These are phyloP conservation scores for Leguminivora glycinivorella DNA, from an alignment of 1,140 invertebrate genomes.

Conservation along the genomic window DNA sequence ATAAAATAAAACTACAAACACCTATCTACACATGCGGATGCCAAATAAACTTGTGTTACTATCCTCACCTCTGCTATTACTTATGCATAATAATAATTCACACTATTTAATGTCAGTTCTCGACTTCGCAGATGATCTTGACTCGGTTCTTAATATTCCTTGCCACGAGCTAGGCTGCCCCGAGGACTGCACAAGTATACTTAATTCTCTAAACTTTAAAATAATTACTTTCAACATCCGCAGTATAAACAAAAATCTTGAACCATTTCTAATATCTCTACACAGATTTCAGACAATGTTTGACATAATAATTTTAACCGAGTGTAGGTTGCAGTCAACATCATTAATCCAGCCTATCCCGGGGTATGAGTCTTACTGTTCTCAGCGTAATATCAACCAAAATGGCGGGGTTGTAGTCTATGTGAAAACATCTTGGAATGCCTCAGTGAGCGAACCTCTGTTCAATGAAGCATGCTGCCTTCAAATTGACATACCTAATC, in stretches of 20 bases:
- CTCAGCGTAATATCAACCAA: neutral
- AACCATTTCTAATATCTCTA: neutral
- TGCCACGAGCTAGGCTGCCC: no score
- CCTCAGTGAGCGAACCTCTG: neutral
- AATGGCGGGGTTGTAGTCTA: slow-evolving; percentile 2
- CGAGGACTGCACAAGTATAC: no score
- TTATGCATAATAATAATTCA: no score
- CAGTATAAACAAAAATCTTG: neutral
- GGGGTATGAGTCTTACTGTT: neutral
- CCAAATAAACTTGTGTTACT: no score
- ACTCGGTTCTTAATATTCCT: no score
- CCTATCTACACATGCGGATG: no score
- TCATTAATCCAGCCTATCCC: neutral
- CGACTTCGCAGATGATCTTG: no score
- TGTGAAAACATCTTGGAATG: neutral
- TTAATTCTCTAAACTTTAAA: no score
- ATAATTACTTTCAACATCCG: neutral
- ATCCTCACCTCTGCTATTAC: no score
- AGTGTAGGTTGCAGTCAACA: neutral
- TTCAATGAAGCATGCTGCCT: neutral
- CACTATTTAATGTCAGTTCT: no score
- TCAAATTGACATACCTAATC: neutral
- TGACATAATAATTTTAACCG: slow-evolving; percentile 1
- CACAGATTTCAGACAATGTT: neutral
- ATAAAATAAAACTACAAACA: no score